Evolutionary conservation across 1,140 invertebrate species (phyloP).

Genomic region (Cecropterus lyciades): DNA sequence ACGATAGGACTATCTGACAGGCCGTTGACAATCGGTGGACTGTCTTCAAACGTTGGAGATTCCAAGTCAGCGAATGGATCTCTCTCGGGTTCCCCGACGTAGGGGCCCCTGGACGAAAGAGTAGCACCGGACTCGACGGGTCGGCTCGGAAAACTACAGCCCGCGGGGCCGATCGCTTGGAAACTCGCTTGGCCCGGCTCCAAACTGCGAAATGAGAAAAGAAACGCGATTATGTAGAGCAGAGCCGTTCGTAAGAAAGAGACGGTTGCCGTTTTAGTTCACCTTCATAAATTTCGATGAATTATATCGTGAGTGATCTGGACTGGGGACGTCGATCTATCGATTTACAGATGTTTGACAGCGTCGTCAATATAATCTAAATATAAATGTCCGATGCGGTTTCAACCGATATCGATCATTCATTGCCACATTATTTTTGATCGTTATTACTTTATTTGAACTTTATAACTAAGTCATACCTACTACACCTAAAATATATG

Average conservation of each 20-base stretch:
- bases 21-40: constrained; percentile 47
- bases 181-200: constrained; percentile 83
- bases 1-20: constrained; percentile 45
- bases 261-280: constrained; percentile 67
- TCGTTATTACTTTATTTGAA: neutral
- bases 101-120: constrained; percentile 53
- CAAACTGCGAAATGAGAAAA: constrained; percentile 84
- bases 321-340: constrained; percentile 70
- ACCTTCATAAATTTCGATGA: constrained; percentile 74
- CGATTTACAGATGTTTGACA: constrained; percentile 72
- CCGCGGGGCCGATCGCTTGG: constrained; percentile 74
- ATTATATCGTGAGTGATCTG: constrained; percentile 76
- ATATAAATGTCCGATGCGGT: constrained; percentile 59
- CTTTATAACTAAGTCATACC: too few relatives aligned
- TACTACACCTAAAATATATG: too few relatives aligned
- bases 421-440: neutral
- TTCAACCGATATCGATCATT: constrained; percentile 42
- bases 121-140: constrained; percentile 77
- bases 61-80: constrained; percentile 64
- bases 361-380: constrained; percentile 63
- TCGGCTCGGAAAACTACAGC: constrained; percentile 80
- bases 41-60: constrained; percentile 58
- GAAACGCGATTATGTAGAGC: constrained; percentile 77
- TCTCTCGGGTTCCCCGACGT: constrained; percentile 60
- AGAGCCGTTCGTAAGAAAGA: constrained; percentile 69